Conservation (phyloP, 2,888 invertebrate species). For the Xestoiulus laeticollis region DNA sequence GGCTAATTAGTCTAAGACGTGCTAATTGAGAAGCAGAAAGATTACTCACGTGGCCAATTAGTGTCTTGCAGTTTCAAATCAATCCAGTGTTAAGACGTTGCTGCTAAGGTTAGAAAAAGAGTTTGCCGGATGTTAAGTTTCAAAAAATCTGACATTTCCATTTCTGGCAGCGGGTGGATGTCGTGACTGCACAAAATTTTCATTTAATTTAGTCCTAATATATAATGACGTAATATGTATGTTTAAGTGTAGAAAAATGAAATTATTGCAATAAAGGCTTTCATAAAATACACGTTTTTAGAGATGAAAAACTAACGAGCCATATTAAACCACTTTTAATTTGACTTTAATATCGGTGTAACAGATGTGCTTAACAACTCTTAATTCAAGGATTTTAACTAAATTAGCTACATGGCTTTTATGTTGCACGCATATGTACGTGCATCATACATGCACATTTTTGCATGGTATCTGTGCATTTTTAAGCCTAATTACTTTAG, state of each 20-base stretch:
- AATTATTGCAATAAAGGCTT: background rate
- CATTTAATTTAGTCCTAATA: background rate
- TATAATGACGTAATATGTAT: background rate
- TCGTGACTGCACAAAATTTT: background rate
- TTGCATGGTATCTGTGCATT: background rate
- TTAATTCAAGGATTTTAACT: background rate
- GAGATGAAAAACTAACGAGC: background rate
- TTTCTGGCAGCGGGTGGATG: constrained; percentile 4
- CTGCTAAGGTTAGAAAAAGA: background rate
- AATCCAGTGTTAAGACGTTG: constrained; percentile 21
- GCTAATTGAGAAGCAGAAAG: constrained; percentile 27
- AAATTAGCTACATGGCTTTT: background rate
- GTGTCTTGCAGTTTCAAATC: background rate
- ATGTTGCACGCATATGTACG: background rate
- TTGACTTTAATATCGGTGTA: background rate
- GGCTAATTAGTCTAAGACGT: background rate
- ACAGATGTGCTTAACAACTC: background rate
- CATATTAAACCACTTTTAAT: background rate
- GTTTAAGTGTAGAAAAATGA: background rate
- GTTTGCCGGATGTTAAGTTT: constrained; percentile 41
- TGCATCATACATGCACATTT: background rate
- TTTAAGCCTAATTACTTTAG: background rate
- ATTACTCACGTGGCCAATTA: constrained; percentile 25
- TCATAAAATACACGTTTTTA: background rate
- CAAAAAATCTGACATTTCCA: constrained; percentile 30